Evolutionary conservation across 2,888 invertebrate genomes (phyloP).

Genomic region (Lochmaea capreae): DNA sequence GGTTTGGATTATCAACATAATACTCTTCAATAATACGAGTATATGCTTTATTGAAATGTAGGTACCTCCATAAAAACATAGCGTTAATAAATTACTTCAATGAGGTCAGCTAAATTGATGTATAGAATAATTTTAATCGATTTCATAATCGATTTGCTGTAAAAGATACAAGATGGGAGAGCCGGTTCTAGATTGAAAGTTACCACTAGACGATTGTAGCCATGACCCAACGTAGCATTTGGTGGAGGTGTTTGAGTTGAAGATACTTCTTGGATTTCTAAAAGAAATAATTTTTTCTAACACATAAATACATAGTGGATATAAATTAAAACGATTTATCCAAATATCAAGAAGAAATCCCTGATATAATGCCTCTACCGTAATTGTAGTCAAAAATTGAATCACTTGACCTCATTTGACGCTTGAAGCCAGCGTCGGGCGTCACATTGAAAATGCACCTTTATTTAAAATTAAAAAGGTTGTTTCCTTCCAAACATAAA

Average conservation of each 20-base stretch:
- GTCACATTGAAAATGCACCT: too few species aligned
- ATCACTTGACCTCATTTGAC: too few species aligned
- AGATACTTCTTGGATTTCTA: too few species aligned
- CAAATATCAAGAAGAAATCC: too few species aligned
- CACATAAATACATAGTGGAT: not conserved
- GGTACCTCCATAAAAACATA: constrained; percentile 5
- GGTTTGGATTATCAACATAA: not conserved
- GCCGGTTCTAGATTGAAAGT: not conserved
- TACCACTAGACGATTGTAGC: not conserved
- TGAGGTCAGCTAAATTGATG: constrained; percentile 19
- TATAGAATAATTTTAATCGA: constrained; percentile 11
- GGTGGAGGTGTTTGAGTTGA: not conserved
- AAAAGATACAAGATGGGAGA: constrained; percentile 16
- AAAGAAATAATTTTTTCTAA: not conserved
- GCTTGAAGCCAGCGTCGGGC: too few species aligned
- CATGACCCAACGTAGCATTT: not conserved
- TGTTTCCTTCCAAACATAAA: too few species aligned
- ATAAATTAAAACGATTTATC: not conserved
- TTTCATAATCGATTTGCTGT: constrained; percentile 27
- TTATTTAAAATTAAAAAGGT: too few species aligned
- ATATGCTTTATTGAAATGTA: not conserved
- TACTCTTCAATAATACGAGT: not conserved
- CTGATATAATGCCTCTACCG: too few species aligned
- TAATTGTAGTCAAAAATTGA: too few species aligned
- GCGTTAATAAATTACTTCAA: constrained; percentile 19